Evolutionary conservation across 2,113 vertebrate species (phyloP).

Genomic region (Xyrauchen texanus): DNA sequence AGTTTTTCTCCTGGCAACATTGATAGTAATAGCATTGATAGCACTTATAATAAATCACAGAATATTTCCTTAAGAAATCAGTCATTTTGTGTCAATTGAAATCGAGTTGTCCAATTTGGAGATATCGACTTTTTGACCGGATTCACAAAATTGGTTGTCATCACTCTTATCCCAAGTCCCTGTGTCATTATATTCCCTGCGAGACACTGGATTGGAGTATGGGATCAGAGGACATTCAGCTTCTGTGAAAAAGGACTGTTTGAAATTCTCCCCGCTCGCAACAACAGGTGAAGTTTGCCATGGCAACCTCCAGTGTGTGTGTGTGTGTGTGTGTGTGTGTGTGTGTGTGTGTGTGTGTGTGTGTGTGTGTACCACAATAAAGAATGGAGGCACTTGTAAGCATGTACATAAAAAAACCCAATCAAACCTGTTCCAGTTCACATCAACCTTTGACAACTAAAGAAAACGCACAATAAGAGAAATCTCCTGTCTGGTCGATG

Average conservation of each 20-base stretch:
- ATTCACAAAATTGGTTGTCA: background rate
- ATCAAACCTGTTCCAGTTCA: constrained; percentile 28
- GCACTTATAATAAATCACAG: background rate
- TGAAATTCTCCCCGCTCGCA: constrained; percentile 42
- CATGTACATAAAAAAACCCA: constrained; percentile 49
- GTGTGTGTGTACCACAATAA: constrained; percentile 33
- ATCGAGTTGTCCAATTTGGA: background rate
- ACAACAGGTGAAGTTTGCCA: constrained; percentile 57
- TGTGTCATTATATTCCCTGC: background rate
- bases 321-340: background rate
- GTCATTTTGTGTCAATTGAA: background rate
- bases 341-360: constrained; percentile 26
- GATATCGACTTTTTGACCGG: background rate
- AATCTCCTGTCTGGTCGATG: constrained; percentile 6
- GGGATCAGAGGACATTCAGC: constrained; percentile 36
- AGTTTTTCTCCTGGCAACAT: too few relatives aligned
- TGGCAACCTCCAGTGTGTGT: constrained; percentile 45
- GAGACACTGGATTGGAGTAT: background rate
- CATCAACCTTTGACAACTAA: constrained; percentile 13
- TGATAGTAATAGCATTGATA: too few relatives aligned
- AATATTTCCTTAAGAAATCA: background rate
- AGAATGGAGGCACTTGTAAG: constrained; percentile 42
- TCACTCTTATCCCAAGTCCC: background rate
- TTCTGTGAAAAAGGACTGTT: constrained; percentile 33
- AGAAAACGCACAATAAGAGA: constrained; percentile 22